These are phyloP conservation scores for Aphelocoma coerulescens DNA, from an alignment of 2,113 vertebrate genomes.

Conservation along the genomic window DNA sequence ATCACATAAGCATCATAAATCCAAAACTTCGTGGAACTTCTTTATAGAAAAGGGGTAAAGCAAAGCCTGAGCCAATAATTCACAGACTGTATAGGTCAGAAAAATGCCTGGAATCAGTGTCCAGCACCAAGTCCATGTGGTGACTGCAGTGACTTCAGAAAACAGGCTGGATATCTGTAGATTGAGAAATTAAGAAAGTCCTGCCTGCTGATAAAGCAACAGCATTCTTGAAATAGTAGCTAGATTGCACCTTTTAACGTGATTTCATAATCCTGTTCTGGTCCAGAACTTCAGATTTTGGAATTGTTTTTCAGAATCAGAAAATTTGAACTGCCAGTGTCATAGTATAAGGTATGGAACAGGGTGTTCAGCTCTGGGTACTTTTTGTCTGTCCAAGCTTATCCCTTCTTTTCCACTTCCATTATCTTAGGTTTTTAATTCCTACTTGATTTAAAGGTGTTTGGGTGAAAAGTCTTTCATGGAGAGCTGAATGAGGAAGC, in stretches of 20 bases:
- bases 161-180: not conserved
- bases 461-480: not conserved
- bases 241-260: not conserved
- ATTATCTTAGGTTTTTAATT: not conserved
- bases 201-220: not conserved
- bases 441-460: not conserved
- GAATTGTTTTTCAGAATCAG: not conserved
- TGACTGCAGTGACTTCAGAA: not conserved
- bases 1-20: not conserved
- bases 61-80: not conserved
- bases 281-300: not conserved
- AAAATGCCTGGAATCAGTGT: not conserved
- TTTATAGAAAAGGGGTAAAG: not conserved
- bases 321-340: not conserved
- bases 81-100: no score
- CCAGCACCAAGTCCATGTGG: not conserved
- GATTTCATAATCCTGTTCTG: not conserved
- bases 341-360: fast-evolving
- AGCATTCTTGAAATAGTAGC: not conserved
- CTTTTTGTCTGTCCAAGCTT: not conserved
- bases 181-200: not conserved
- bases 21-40: not conserved
- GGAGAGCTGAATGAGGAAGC: not conserved
- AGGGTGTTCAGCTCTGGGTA: not conserved
- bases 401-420: not conserved